phyloP scores from a whole-genome alignment of 2,888 invertebrate species.

The Latrodectus elegans region DNA sequence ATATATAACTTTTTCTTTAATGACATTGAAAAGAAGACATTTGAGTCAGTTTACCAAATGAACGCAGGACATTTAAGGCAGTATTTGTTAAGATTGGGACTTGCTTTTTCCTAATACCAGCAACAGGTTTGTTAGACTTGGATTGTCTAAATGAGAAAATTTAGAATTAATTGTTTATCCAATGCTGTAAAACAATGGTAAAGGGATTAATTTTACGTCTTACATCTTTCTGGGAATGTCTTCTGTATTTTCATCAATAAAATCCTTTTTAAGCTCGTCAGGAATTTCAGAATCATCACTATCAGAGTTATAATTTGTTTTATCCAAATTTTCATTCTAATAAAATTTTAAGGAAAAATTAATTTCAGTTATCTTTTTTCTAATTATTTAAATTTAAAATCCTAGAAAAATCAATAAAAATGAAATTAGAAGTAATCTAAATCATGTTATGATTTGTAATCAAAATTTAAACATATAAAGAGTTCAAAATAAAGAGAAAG shows the following conservation, averaged over 20 bases:
- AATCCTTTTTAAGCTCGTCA: conserved; percentile 84
- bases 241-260: conserved; percentile 81
- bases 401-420: too few relatives aligned
- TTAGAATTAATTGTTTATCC: background rate
- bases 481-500: too few relatives aligned
- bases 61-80: conserved; percentile 89
- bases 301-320: conserved; percentile 67
- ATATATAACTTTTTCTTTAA: too few relatives aligned
- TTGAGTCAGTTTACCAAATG: conserved; percentile 76
- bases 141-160: conserved; percentile 31
- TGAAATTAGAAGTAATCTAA: too few relatives aligned
- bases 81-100: conserved; percentile 89
- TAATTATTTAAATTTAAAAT: too few relatives aligned
- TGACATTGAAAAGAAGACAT: too few relatives aligned
- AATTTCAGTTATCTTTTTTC: too few relatives aligned
- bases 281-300: conserved; percentile 76
- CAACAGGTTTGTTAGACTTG: conserved; percentile 44
- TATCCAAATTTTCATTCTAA: conserved; percentile 43
- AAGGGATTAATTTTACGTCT: background rate
- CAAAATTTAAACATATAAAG: too few relatives aligned
- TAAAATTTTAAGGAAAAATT: background rate
- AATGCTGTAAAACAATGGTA: background rate
- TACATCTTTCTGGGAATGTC: conserved; percentile 72
- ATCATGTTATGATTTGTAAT: too few relatives aligned
- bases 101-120: conserved; percentile 60